Evolutionary conservation across 1,140 invertebrate species (phyloP).

Genomic region (Trichomalopsis sarcophagae): DNA sequence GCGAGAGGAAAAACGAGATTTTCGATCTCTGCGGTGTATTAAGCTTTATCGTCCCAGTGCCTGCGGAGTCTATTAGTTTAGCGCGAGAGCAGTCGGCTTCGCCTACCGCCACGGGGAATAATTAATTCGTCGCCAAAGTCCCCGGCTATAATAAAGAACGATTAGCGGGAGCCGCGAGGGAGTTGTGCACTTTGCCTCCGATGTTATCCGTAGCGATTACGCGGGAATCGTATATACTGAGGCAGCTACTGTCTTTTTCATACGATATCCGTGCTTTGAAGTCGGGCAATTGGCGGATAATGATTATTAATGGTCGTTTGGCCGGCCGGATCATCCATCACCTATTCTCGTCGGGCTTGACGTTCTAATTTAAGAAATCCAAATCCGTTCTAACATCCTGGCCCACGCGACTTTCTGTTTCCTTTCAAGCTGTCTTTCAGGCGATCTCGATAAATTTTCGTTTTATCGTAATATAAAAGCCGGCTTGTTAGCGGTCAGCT

Average conservation of each 20-base stretch:
- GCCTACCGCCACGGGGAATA: background rate
- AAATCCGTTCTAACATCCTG: background rate
- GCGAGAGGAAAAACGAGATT: too few species aligned
- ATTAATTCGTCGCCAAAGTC: constrained; percentile 9
- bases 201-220: too few species aligned
- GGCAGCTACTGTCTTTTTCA: too few species aligned
- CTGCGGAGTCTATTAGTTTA: background rate
- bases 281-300: background rate
- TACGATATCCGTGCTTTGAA: background rate
- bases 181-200: too few species aligned
- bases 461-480: too few species aligned
- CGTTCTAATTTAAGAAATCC: constrained; percentile 9
- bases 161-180: background rate
- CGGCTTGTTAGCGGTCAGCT: too few species aligned
- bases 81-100: background rate
- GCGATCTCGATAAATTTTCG: too few species aligned
- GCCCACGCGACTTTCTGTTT: too few species aligned
- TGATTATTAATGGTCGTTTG: background rate
- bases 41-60: background rate
- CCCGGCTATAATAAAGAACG: constrained; percentile 3
- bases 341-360: background rate
- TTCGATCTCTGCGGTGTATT: too few species aligned
- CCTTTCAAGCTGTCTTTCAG: too few species aligned
- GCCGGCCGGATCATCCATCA: background rate
- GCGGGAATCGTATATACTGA: too few species aligned